A percentile compares a stretch with the other conserved stretches of the same genome.
Evolutionary conservation across 2,888 invertebrate genomes (phyloP).

Genomic region (Thecophora atra): DNA sequence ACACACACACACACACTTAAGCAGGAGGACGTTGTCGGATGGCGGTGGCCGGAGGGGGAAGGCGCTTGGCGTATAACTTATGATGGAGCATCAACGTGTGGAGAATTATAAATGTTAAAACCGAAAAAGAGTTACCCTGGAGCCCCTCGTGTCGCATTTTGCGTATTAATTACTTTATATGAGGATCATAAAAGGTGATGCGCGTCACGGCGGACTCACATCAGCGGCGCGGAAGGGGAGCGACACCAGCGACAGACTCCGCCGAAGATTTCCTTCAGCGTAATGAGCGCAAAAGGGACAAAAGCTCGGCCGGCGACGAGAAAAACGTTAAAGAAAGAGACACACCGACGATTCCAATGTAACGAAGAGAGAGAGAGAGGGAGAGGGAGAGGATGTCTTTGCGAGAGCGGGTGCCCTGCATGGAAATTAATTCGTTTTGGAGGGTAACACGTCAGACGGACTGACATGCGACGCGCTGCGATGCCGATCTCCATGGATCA

Average conservation of each 20-base stretch:
- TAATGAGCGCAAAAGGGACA: not conserved
- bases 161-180: slow-evolving; percentile 62
- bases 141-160: slow-evolving; percentile 62
- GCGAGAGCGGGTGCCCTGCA: slow-evolving; percentile 17
- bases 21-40: not conserved
- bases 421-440: slow-evolving; percentile 50
- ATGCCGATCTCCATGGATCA: not conserved
- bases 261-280: not conserved
- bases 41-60: not conserved
- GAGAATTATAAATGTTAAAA: slow-evolving; percentile 35
- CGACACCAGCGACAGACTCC: not conserved
- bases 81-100: slow-evolving; percentile 34
- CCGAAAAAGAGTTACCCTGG: slow-evolving; percentile 49
- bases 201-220: slow-evolving; percentile 24
- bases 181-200: slow-evolving; percentile 41
- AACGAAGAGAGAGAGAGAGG: slow-evolving; percentile 1
- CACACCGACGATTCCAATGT: not conserved
- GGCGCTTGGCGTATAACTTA: slow-evolving; percentile 1
- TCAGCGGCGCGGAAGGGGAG: not conserved
- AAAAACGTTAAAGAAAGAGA: slow-evolving; percentile 1
- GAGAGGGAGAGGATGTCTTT: not conserved
- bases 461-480: slow-evolving; percentile 32
- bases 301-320: not conserved
- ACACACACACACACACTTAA: no score
- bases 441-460: slow-evolving; percentile 41